These are phyloP conservation scores for Hyperopisus bebe DNA, from an alignment of 2,113 vertebrate genomes.

Conservation along the genomic window DNA sequence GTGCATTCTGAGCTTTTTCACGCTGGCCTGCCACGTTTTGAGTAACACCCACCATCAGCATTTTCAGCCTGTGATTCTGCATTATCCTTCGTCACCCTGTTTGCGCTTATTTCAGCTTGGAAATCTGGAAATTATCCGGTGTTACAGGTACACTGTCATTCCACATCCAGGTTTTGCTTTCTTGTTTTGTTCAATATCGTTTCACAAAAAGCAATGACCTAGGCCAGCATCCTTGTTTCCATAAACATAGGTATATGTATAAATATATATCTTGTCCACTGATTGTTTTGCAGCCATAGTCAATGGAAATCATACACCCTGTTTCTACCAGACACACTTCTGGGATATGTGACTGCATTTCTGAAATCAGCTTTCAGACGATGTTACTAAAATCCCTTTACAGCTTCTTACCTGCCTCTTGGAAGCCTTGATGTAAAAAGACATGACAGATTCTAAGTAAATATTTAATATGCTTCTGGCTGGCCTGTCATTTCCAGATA, in stretches of 20 bases:
- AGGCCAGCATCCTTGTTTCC: neutral
- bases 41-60: neutral
- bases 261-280: neutral
- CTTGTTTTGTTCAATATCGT: neutral
- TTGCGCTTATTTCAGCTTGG: neutral
- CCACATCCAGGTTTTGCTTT: neutral
- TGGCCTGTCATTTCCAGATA: neutral
- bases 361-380: neutral
- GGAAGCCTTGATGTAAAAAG: neutral
- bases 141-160: neutral
- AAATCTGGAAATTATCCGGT: neutral
- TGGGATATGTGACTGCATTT: neutral
- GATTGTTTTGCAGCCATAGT: neutral
- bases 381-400: neutral
- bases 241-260: neutral
- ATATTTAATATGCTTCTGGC: neutral
- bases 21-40: neutral
- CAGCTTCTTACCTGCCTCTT: neutral
- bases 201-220: neutral
- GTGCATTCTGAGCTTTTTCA: neutral
- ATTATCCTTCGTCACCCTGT: neutral
- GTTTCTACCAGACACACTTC: neutral
- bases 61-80: neutral
- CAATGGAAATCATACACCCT: neutral
- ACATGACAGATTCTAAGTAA: neutral